Evolutionary conservation across 2,113 vertebrate species (phyloP).

Genomic region (Philantomba maxwellii): DNA sequence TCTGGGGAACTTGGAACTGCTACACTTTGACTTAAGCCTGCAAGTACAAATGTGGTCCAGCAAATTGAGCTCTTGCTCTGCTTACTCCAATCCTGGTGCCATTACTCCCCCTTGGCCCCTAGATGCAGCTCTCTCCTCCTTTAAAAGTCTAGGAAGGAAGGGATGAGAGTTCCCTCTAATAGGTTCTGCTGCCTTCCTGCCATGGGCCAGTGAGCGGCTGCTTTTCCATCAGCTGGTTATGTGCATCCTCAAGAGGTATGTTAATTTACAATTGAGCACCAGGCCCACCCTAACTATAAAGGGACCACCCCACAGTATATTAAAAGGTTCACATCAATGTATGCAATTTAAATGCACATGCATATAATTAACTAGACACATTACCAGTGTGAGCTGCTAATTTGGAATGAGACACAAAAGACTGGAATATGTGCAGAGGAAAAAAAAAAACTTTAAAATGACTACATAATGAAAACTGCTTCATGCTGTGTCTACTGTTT

Average conservation of each 20-base stretch:
- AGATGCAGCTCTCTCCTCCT: background rate
- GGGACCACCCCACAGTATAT: conserved; percentile 38
- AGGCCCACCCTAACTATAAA: conserved; percentile 46
- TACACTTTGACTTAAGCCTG: background rate
- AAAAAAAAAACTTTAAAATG: conserved; percentile 62
- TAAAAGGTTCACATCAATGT: conserved; percentile 64
- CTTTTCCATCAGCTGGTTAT: conserved; percentile 48
- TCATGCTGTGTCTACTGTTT: conserved; percentile 56
- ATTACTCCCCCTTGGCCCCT: background rate
- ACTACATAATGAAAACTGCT: conserved; percentile 52
- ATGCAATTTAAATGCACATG: conserved; percentile 54
- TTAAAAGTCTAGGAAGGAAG: background rate
- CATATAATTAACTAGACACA: conserved; percentile 64
- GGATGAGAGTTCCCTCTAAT: background rate
- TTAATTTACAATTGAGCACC: conserved; percentile 43
- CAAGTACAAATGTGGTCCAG: background rate
- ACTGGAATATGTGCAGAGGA: background rate
- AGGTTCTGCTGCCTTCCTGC: background rate
- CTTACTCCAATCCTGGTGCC: background rate
- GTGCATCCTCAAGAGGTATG: conserved; percentile 39
- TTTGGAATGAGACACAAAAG: conserved; percentile 62
- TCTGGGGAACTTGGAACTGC: background rate
- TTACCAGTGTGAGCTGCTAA: conserved; percentile 50
- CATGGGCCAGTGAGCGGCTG: background rate
- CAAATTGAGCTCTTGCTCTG: background rate